A percentile compares a stretch with the other conserved stretches of the same genome.
These are phyloP conservation scores for Bombus picipes DNA, from an alignment of 1,140 invertebrate species.

Conservation along the genomic window DNA sequence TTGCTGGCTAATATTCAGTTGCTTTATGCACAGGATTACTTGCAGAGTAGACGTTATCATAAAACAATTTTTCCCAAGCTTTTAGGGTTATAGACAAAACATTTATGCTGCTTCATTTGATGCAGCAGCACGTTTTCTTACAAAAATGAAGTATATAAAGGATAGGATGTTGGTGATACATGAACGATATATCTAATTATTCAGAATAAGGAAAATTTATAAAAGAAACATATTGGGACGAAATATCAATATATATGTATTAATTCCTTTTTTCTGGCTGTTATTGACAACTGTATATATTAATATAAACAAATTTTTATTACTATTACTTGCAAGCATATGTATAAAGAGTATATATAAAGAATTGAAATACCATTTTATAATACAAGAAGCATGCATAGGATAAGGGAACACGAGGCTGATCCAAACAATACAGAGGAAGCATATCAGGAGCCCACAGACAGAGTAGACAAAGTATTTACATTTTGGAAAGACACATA, in stretches of 20 bases:
- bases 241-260: not conserved
- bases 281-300: no score
- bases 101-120: slow-evolving; percentile 14
- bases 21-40: slow-evolving; percentile 41
- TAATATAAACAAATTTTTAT: not conserved
- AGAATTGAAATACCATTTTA: slow-evolving; percentile 62
- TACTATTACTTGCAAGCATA: not conserved
- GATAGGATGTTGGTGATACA: not conserved
- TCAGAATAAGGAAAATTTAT: not conserved
- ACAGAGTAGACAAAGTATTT: slow-evolving; percentile 31
- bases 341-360: not conserved
- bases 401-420: slow-evolving; percentile 66
- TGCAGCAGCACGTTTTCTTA: not conserved
- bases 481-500: not conserved
- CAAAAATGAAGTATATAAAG: not conserved
- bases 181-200: not conserved
- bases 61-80: slow-evolving; percentile 52
- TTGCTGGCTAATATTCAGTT: slow-evolving; percentile 59
- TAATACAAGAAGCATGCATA: slow-evolving; percentile 67
- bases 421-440: slow-evolving; percentile 38
- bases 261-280: no score
- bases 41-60: slow-evolving; percentile 40
- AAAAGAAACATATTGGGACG: not conserved
- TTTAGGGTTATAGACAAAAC: not conserved
- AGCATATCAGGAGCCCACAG: slow-evolving; percentile 3